Evolutionary conservation across 30 jellyfish, hydroid and myxozoan genomes (phyloP).

Genomic region (Turritopsis rubra): DNA sequence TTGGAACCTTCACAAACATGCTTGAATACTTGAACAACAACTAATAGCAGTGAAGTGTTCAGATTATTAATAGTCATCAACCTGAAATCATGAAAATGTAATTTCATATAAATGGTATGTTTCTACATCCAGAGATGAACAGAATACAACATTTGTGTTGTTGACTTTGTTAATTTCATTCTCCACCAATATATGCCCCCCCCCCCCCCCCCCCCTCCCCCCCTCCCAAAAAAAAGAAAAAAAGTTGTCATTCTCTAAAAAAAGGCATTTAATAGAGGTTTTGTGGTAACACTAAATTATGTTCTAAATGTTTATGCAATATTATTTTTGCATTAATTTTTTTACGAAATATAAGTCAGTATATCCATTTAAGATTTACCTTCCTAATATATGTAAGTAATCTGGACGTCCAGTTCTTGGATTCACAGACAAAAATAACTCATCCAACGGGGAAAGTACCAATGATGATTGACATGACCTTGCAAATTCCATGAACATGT

Average conservation of each 20-base stretch:
- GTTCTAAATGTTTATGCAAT: too few relatives aligned
- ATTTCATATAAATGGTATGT: too few relatives aligned
- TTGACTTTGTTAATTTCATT: too few relatives aligned
- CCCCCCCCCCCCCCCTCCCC: too few relatives aligned
- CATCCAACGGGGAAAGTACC: slow-evolving; percentile 64
- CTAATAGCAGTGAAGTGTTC: slow-evolving; percentile 28
- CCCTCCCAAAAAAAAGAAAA: too few relatives aligned
- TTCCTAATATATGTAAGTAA: slow-evolving; percentile 56
- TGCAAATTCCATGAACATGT: slow-evolving; percentile 36
- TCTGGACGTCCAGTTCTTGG: slow-evolving; percentile 92
- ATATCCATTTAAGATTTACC: slow-evolving; percentile 33
- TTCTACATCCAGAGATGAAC: too few relatives aligned
- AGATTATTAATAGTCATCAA: slow-evolving; percentile 39
- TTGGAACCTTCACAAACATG: slow-evolving; percentile 27
- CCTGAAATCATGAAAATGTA: slow-evolving; percentile 25
- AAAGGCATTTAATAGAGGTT: neutral
- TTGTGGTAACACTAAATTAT: too few relatives aligned
- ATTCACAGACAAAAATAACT: slow-evolving; percentile 70
- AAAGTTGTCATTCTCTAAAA: too few relatives aligned
- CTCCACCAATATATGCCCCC: too few relatives aligned
- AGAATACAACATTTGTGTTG: too few relatives aligned
- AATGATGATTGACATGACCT: slow-evolving; percentile 44
- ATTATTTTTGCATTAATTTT: too few relatives aligned
- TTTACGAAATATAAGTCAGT: too few relatives aligned
- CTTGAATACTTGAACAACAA: slow-evolving; percentile 47